Percentiles rank a stretch among this genome's conserved stretches.
phyloP scores from a whole-genome alignment of 2,888 invertebrate species.

The Hipparchia semele region DNA sequence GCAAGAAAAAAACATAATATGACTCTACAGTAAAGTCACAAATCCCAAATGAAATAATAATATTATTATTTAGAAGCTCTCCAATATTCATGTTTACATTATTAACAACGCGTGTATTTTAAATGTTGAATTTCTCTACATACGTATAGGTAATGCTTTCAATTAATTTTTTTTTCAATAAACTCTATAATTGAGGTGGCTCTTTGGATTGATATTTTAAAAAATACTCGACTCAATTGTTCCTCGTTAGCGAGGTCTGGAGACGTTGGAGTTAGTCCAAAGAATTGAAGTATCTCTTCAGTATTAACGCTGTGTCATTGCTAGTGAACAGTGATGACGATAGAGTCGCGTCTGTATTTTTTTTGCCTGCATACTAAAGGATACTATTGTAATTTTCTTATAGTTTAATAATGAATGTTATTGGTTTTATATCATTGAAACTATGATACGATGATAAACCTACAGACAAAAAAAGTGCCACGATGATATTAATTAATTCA shows the following conservation, averaged over 20 bases:
- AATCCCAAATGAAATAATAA: neutral
- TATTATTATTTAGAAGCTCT: neutral
- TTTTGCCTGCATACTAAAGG: neutral
- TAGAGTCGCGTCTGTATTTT: neutral
- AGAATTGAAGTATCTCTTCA: conserved; percentile 79
- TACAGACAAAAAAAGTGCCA: too few species aligned
- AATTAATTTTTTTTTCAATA: conserved; percentile 28
- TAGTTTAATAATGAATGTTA: too few species aligned
- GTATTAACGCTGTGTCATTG: conserved; percentile 78
- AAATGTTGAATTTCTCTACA: neutral
- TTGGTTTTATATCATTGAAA: too few species aligned
- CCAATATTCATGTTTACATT: conserved; percentile 1
- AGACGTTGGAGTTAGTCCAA: conserved; percentile 63
- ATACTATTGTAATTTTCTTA: neutral
- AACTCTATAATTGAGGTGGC: conserved; percentile 29
- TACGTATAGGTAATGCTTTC: neutral
- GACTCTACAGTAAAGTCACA: neutral
- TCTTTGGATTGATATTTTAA: conserved; percentile 57
- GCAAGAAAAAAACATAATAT: neutral
- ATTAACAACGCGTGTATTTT: neutral
- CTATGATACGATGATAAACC: too few species aligned
- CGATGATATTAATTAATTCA: too few species aligned
- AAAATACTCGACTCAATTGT: conserved; percentile 71
- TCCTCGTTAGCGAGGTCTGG: conserved; percentile 71
- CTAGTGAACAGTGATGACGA: conserved; percentile 50